Evolutionary conservation across 2,797 vertebrate species (phyloP).

Genomic region (Urosaurus nigricauda): DNA sequence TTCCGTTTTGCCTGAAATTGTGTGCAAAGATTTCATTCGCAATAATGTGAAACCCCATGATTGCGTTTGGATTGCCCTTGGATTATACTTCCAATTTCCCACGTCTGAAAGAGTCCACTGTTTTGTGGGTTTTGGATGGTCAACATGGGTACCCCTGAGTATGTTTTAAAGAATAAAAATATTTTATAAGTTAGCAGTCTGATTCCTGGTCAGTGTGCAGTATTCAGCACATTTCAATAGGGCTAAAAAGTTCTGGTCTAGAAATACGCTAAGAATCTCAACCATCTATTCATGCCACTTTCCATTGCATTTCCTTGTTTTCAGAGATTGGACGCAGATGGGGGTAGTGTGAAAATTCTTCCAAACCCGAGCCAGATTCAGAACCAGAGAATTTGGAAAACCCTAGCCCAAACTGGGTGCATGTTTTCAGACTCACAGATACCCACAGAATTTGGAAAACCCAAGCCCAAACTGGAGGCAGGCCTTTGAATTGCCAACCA

Average conservation of each 20-base stretch:
- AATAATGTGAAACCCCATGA: too few species aligned
- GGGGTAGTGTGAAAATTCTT: neutral
- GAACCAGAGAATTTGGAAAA: neutral
- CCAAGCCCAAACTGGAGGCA: too few species aligned
- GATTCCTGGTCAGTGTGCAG: neutral
- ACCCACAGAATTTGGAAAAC: too few species aligned
- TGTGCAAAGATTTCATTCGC: too few species aligned
- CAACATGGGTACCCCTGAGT: too few species aligned
- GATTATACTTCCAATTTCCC: too few species aligned
- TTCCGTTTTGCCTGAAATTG: too few species aligned
- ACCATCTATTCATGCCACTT: neutral
- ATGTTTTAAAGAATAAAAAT: neutral
- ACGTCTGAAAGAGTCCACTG: too few species aligned
- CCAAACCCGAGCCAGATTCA: neutral
- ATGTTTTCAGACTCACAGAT: neutral
- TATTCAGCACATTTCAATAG: neutral
- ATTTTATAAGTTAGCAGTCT: too few species aligned
- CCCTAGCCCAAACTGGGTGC: neutral
- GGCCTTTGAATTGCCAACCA: neutral
- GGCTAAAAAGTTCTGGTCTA: neutral
- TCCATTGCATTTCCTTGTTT: neutral
- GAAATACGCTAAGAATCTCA: neutral
- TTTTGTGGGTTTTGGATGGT: too few species aligned
- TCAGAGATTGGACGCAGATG: neutral
- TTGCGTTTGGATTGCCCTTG: too few species aligned